phyloP scores from a whole-genome alignment of 2,113 vertebrate genomes.

The Cochlearius cochlearius region DNA sequence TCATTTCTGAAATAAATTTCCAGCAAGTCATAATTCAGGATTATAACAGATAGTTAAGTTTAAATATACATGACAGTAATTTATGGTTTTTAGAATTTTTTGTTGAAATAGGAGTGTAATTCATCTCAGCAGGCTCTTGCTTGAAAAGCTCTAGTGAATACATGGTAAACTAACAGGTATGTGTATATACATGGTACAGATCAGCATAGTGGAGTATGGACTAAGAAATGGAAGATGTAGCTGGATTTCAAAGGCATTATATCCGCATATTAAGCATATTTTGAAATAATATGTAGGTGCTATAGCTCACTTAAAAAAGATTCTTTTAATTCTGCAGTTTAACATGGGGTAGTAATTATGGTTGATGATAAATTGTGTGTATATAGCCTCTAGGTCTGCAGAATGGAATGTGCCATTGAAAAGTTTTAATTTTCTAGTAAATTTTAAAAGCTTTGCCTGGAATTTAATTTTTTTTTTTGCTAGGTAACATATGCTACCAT shows the following conservation, averaged over 20 bases:
- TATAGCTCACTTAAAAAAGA: neutral
- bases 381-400: neutral
- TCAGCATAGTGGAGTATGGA: neutral
- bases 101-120: neutral
- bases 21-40: neutral
- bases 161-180: neutral
- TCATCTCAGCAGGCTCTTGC: neutral
- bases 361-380: accelerated
- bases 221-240: neutral
- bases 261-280: neutral
- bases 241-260: neutral
- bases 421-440: neutral
- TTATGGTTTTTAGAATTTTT: neutral
- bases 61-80: neutral
- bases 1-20: neutral
- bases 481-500: neutral
- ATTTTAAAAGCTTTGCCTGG: neutral
- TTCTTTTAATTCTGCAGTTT: neutral
- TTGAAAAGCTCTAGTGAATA: neutral
- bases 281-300: neutral
- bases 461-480: neutral
- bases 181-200: neutral
- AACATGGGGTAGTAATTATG: neutral
- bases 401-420: neutral
- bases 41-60: neutral